phyloP scores from a whole-genome alignment of 1,140 invertebrate species.

The Hypsibius dujardini region DNA sequence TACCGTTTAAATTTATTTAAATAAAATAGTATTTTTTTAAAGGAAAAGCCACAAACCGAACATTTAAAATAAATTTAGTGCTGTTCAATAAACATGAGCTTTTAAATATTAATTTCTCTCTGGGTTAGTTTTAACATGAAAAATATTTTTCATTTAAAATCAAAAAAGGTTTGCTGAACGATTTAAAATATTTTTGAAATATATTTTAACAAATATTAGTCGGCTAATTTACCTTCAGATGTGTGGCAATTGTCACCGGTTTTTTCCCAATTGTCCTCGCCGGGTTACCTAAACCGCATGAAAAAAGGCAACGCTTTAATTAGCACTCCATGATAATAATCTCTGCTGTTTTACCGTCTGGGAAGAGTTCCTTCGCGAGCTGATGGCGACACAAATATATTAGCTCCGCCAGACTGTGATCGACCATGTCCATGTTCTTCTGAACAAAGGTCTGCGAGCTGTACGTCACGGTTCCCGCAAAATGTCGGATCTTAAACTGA shows the following conservation, averaged over 20 bases:
- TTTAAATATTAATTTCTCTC: too few species aligned
- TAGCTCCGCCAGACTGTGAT: constrained; percentile 41
- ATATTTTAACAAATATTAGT: not conserved
- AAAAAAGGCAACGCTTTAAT: not conserved
- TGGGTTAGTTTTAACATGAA: too few species aligned
- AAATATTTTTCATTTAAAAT: too few species aligned
- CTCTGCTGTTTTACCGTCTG: constrained; percentile 42
- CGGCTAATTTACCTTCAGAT: constrained; percentile 32
- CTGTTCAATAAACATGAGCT: too few species aligned
- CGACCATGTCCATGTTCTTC: constrained; percentile 43
- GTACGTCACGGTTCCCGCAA: constrained; percentile 46
- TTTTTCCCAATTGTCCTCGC: constrained; percentile 33
- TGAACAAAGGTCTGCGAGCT: constrained; percentile 42
- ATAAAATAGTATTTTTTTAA: too few species aligned
- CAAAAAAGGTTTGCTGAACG: too few species aligned
- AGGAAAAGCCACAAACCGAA: too few species aligned
- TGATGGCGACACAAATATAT: constrained; percentile 48
- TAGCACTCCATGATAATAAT: not conserved
- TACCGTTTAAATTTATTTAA: too few species aligned
- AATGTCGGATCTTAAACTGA: constrained; percentile 43
- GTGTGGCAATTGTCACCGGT: constrained; percentile 34
- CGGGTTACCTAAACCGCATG: constrained; percentile 32
- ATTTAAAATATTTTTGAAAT: too few species aligned
- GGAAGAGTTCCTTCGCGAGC: constrained; percentile 50
- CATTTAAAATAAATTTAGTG: too few species aligned